Evolutionary conservation across 2,113 vertebrate species (phyloP).

Genomic region (Pterophyllum scalare): DNA sequence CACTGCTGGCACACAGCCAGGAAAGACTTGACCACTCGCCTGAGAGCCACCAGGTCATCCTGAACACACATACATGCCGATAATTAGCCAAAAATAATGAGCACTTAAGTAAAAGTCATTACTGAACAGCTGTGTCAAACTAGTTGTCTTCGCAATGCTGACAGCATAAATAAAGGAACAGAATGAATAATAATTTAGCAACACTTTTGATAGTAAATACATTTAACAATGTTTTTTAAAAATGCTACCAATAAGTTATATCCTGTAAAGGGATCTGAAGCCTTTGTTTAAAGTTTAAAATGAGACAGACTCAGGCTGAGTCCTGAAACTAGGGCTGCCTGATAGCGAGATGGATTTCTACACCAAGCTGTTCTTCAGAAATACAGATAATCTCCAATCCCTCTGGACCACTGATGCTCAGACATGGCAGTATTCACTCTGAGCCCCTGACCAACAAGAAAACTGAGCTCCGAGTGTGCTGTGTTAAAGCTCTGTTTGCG

Average conservation of each 20-base stretch:
- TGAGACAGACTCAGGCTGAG: slow-evolving; percentile 3
- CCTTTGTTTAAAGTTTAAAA: background rate
- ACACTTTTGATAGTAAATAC: background rate
- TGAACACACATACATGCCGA: slow-evolving; percentile 56
- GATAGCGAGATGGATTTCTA: background rate
- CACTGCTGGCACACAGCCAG: slow-evolving; percentile 98
- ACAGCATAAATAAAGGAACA: slow-evolving; percentile 5
- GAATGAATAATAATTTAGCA: slow-evolving; percentile 16
- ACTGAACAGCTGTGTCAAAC: background rate
- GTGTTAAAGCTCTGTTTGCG: background rate
- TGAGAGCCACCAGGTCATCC: slow-evolving; percentile 95
- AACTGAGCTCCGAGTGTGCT: background rate
- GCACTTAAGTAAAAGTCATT: background rate
- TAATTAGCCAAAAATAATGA: slow-evolving; percentile 7
- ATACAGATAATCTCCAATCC: slow-evolving; percentile 38
- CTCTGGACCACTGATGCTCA: background rate
- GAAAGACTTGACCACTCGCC: slow-evolving; percentile 98
- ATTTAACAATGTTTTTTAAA: background rate
- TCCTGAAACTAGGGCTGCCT: background rate
- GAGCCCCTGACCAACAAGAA: background rate
- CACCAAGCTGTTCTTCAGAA: background rate
- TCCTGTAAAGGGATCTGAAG: background rate
- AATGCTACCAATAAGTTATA: background rate
- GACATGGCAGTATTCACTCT: background rate
- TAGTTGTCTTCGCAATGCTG: background rate